These are phyloP conservation scores for Mormoops blainvillei DNA, from an alignment of 2,113 vertebrate genomes.

Conservation along the genomic window DNA sequence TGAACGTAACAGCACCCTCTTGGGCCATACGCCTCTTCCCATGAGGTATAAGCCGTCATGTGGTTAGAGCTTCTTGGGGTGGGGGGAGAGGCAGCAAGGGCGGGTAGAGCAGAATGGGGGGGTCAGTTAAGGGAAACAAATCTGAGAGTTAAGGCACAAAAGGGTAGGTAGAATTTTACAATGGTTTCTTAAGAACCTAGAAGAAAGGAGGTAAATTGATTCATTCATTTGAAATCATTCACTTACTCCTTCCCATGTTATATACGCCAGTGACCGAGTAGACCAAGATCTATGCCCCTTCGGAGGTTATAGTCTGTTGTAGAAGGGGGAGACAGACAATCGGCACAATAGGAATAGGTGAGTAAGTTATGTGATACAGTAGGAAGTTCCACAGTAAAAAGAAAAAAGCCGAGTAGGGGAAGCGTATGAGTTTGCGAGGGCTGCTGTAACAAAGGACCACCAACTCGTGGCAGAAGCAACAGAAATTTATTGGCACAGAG, in stretches of 20 bases:
- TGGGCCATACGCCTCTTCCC: background rate
- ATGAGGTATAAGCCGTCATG: background rate
- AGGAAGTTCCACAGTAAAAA: background rate
- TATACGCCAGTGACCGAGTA: background rate
- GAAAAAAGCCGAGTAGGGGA: background rate
- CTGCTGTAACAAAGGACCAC: background rate
- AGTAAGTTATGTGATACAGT: background rate
- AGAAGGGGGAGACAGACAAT: background rate
- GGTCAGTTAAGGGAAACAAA: background rate
- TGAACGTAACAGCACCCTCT: background rate
- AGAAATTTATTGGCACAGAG: background rate
- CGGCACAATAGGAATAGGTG: background rate
- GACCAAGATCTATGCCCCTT: background rate
- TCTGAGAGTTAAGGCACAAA: background rate
- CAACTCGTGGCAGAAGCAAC: background rate
- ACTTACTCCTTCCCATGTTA: background rate
- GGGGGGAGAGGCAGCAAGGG: background rate
- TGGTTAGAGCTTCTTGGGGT: background rate
- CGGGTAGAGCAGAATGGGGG: rapidly evolving
- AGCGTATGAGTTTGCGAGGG: background rate
- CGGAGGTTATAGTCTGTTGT: background rate
- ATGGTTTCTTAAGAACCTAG: background rate
- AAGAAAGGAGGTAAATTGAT: background rate
- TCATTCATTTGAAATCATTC: background rate
- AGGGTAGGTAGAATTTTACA: background rate